A percentile compares a stretch with the other conserved stretches of the same genome.
Evolutionary conservation across 2,888 invertebrate species (phyloP).

Genomic region (Agrilus biguttatus): DNA sequence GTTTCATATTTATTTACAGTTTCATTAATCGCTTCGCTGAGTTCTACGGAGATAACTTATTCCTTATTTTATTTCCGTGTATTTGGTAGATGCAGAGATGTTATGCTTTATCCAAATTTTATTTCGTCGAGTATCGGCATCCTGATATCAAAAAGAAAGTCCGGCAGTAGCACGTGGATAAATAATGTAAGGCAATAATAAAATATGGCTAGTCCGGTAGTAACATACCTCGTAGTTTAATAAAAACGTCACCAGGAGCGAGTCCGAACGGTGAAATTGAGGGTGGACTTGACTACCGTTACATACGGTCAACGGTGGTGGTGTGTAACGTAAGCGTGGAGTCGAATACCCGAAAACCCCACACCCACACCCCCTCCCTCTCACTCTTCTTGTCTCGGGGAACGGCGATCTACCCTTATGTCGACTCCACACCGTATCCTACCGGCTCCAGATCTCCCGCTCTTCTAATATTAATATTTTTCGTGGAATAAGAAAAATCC

Average conservation of each 20-base stretch:
- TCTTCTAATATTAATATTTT: too few species aligned
- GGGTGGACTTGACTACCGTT: too few species aligned
- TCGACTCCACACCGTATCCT: neutral
- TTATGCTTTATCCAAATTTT: too few species aligned
- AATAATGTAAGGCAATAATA: constrained; percentile 31
- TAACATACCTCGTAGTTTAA: constrained; percentile 25
- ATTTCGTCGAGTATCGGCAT: neutral
- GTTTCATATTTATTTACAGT: too few species aligned
- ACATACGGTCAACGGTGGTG: too few species aligned
- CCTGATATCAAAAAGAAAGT: constrained; percentile 11
- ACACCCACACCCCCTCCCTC: too few species aligned
- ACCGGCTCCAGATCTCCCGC: neutral
- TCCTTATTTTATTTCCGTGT: too few species aligned
- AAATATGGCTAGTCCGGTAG: constrained; percentile 21
- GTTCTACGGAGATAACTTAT: too few species aligned
- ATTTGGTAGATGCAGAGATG: too few species aligned
- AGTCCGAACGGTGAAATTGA: constrained; percentile 9
- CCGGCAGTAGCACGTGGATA: constrained; percentile 19
- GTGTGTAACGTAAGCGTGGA: too few species aligned
- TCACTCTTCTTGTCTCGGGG: neutral
- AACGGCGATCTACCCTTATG: constrained; percentile 1
- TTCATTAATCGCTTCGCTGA: too few species aligned
- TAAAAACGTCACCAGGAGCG: constrained; percentile 23
- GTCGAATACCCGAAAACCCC: too few species aligned
- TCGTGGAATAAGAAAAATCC: constrained; percentile 1